Evolutionary conservation across 2,113 vertebrate species (phyloP).

Genomic region (Bubo scandiacus): DNA sequence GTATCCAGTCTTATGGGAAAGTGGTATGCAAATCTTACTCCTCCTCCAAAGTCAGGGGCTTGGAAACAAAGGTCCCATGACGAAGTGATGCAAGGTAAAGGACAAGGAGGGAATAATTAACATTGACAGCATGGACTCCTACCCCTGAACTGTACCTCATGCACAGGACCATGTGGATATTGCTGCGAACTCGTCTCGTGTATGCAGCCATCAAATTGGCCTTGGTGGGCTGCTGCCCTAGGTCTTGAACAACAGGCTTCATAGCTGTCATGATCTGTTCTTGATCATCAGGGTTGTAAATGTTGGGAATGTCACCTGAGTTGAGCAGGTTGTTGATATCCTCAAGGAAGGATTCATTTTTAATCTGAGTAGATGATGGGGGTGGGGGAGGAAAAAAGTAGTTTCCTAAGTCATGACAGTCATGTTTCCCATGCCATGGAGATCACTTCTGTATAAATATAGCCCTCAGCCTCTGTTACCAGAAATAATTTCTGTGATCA

Average conservation of each 20-base stretch:
- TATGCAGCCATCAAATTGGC: conserved; percentile 88
- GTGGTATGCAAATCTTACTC: background rate
- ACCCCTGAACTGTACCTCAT: conserved; percentile 81
- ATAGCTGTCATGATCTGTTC: conserved; percentile 85
- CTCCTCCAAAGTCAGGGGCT: background rate
- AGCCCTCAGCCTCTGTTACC: background rate
- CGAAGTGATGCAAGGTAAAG: background rate
- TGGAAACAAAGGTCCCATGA: background rate
- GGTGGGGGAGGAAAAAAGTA: background rate
- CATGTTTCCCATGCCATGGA: background rate
- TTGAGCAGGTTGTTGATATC: conserved; percentile 92
- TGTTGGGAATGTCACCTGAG: conserved; percentile 87
- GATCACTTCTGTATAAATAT: background rate
- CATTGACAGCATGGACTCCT: background rate
- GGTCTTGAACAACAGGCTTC: conserved; percentile 82
- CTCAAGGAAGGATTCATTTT: conserved; percentile 90
- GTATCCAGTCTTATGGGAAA: background rate
- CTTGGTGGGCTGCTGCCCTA: conserved; percentile 88
- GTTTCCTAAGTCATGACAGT: background rate
- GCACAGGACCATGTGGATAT: conserved; percentile 89
- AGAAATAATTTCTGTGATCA: background rate
- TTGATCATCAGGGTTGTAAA: conserved; percentile 84
- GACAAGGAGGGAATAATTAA: background rate
- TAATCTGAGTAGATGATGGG: conserved; percentile 76
- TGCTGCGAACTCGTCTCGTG: conserved; percentile 80